phyloP scores from a whole-genome alignment of 23 tunicate species.

The Pegea sp. region DNA sequence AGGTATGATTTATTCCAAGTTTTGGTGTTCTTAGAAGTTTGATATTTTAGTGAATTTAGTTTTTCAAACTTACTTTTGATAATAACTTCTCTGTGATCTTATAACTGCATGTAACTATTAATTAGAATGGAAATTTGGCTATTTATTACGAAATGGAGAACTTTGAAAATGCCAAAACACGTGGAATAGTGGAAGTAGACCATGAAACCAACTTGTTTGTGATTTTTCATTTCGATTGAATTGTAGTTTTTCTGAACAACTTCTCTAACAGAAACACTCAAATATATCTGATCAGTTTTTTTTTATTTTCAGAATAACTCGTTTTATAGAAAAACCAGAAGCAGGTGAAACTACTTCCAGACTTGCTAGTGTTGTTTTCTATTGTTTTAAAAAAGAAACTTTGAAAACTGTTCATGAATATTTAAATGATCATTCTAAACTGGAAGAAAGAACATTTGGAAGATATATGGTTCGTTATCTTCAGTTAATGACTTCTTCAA shows the following conservation, averaged over 20 bases:
- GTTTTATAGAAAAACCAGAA: slow-evolving; percentile 66
- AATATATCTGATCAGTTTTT: background rate
- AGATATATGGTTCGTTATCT: slow-evolving; percentile 51
- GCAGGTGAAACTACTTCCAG: slow-evolving; percentile 29
- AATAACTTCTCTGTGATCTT: background rate
- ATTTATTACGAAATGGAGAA: slow-evolving; percentile 86
- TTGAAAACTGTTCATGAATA: slow-evolving; percentile 22
- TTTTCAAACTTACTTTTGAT: background rate
- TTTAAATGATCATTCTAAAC: slow-evolving; percentile 3
- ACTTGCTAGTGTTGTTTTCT: slow-evolving; percentile 79
- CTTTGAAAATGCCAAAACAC: slow-evolving; percentile 25
- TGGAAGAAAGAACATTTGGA: slow-evolving; percentile 42
- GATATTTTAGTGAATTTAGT: background rate
- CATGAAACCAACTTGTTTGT: slow-evolving; percentile 13
- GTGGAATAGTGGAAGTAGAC: slow-evolving; percentile 91
- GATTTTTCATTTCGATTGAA: no score
- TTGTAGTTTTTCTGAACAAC: no score
- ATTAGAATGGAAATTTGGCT: slow-evolving; percentile 54
- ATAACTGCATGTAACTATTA: background rate
- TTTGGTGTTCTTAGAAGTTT: background rate
- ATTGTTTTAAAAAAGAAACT: slow-evolving; percentile 38
- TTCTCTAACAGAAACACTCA: no score
- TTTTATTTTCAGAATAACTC: slow-evolving; percentile 10
- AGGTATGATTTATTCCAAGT: slow-evolving; percentile 1
- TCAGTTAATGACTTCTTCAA: no score